phyloP scores from a whole-genome alignment of 2,113 vertebrate genomes.

The Cyanoderma ruficeps region DNA sequence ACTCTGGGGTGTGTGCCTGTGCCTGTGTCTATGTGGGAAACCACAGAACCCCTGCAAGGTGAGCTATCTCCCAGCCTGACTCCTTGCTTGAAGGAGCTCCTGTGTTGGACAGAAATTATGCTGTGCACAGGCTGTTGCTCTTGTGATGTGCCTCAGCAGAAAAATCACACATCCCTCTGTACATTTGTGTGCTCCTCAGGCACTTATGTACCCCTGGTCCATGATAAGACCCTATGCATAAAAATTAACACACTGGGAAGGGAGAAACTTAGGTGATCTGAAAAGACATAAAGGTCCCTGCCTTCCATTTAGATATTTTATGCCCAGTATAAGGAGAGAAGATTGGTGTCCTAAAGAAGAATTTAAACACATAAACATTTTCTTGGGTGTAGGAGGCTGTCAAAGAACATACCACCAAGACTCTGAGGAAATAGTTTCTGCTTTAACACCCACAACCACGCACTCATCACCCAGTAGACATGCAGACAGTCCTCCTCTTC shows the following conservation, averaged over 20 bases:
- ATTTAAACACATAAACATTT: slow-evolving; percentile 40
- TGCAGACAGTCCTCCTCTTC: slow-evolving; percentile 19
- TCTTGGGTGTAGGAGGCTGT: slow-evolving; percentile 54
- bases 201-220: background rate
- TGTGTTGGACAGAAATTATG: background rate
- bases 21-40: background rate
- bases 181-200: background rate
- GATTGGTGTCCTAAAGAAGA: slow-evolving; percentile 10
- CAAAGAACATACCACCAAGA: slow-evolving; percentile 38
- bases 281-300: background rate
- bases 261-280: background rate
- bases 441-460: slow-evolving; percentile 51
- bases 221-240: background rate
- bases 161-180: background rate
- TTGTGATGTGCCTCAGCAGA: background rate
- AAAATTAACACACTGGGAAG: background rate
- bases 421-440: slow-evolving; percentile 48
- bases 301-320: background rate
- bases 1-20: accelerated
- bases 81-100: background rate
- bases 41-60: background rate
- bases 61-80: background rate
- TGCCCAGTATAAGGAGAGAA: background rate
- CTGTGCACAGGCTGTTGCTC: background rate
- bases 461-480: slow-evolving; percentile 43